Base-by-base conservation (phyloP, 2,888 invertebrate species). In the Synanthedon formicaeformis region DNA sequence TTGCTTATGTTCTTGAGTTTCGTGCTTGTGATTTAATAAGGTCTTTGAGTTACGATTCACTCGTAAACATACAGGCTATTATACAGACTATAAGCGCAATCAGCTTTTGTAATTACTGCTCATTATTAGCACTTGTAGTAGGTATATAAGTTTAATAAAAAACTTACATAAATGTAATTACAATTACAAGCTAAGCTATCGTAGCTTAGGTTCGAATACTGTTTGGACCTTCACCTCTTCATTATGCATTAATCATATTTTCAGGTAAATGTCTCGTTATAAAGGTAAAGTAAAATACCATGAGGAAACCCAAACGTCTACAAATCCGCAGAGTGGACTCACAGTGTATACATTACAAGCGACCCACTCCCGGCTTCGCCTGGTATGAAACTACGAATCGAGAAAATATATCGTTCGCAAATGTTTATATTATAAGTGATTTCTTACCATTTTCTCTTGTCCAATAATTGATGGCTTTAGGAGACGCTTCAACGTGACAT, bases 401-500 rank as follows among this genome's bases (percentile, higher is more conserved):
- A 16, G 23, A n/a, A 34, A 11, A 8, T 34, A 34, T 16, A 51
- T 13, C 1, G 14, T 34, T 34, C 10, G 10, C 6, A 34, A 34
- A 34, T 34, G 2, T 10, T 34, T 34, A 34, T 10, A 34, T 34
- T 34, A 34, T 10, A 34, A 34, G 6, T 34, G 8, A 45, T 49
- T 49, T 51, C 90, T 90, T 84, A 96, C 96, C 95, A 70, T 93
- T 93, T 78, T 95, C 95, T 73, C 95, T 92, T 57, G 94, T 96
- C 96, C 96, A 96, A 83, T 95, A 96, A 90, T 96, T 96, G 89
- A 96, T 96, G 73, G 96, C 95, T 84, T 95, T 96, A 41, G 96
- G 96, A 54, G 96, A 96, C 54, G 96, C 96, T 79, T 96, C 96
- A 55, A 96, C 96, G 77, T 94, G 93, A 67, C 91, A 91, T 78